Base-by-base conservation (phyloP, 2,888 invertebrate species). In the Drosophila diplacantha region DNA sequence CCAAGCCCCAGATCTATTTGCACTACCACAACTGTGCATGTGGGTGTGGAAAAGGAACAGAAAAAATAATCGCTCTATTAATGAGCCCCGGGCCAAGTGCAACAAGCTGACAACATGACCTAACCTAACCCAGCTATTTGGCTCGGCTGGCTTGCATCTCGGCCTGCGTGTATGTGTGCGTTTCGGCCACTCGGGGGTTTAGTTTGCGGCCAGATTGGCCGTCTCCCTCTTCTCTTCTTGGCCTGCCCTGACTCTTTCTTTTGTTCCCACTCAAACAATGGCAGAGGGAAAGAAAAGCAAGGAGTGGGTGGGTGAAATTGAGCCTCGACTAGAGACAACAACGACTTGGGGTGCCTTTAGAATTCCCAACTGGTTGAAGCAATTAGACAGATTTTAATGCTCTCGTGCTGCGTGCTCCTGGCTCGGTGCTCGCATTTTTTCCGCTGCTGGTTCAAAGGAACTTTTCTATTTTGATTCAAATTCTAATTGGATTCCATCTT, bases 71-170 rank as follows among this genome's bases (percentile, higher is more conserved):
- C 73, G 75, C 67, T 67, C 73, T 64, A 81, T 81, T 81, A 81
- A 83, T 81, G 74, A 80, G 83, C 80, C 83, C 72, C 58, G 69
- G 81, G 83, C 83, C 81, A 81, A 83, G 81, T 83, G 82, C 83
- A 83, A 82, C 80, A 82, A 79, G 78, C 78, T 71, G 80, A 68
- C 73, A 73, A 74, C 77, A 73, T 79, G 82, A 79, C 80, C 80
- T 70, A 67, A 57, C 56, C 55, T 55, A 70, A 63, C 50, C 65
- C 57, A 47, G 61, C 69, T 71, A 71, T 72, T 81, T 71, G 69
- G 57, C 47, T 34, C 61, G 58, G 63, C 62, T 44, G 49, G 39
- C 39, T 35, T 62, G 57, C 24, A 16, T 32, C 16, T 50, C 9
- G 18, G n/a, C 2, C 24, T 14, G 43, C 7, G 43, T 14, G 26